These are phyloP conservation scores for Artemia sinica DNA, from an alignment of 2,888 invertebrate genomes.

Conservation along the genomic window DNA sequence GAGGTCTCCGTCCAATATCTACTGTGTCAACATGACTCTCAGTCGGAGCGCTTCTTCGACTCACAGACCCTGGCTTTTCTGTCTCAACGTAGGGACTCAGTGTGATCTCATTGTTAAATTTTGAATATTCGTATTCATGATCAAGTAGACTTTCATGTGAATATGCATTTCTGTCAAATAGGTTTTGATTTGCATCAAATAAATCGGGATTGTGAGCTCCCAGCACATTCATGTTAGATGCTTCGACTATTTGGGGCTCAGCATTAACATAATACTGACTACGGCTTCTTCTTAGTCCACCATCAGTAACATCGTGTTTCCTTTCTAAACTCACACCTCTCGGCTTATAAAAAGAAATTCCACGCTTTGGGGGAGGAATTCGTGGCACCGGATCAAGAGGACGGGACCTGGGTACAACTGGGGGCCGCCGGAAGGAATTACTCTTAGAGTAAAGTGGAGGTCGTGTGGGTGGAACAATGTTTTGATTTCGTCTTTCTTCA, in stretches of 20 bases:
- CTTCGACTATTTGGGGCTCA: background rate
- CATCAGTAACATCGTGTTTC: background rate
- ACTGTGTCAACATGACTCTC: background rate
- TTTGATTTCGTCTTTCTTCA: slow-evolving; percentile 40
- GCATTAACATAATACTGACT: background rate
- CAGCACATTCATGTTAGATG: background rate
- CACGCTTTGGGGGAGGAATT: background rate
- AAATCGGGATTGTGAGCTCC: background rate
- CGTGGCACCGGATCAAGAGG: background rate
- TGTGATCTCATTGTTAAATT: background rate
- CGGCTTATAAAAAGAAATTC: background rate
- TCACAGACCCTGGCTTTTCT: background rate
- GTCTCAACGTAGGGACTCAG: background rate
- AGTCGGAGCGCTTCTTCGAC: background rate
- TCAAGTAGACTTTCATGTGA: background rate
- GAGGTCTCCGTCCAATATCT: background rate
- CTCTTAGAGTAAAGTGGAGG: background rate
- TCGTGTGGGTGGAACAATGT: slow-evolving; percentile 12
- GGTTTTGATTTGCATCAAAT: background rate
- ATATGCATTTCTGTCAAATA: background rate
- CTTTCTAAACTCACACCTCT: background rate
- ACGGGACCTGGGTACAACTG: slow-evolving; percentile 2
- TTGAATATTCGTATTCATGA: background rate
- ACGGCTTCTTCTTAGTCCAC: background rate
- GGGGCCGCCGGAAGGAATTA: background rate